A percentile compares a stretch with the other conserved stretches of the same genome.
Evolutionary conservation across 2,113 vertebrate species (phyloP).

Genomic region (Martes martes): DNA sequence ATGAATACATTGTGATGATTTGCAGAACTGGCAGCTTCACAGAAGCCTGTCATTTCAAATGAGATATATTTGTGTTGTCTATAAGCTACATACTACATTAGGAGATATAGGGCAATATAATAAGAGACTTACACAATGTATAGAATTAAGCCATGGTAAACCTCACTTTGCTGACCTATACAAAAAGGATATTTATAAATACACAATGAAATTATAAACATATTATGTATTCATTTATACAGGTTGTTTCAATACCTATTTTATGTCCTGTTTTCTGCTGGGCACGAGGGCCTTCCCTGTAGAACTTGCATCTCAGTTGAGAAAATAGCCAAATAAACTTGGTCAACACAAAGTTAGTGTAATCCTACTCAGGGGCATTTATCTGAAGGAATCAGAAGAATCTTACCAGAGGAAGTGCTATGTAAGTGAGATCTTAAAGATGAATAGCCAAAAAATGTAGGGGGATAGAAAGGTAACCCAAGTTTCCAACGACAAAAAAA

Average conservation of each 20-base stretch:
- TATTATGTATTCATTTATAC: neutral
- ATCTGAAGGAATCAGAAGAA: neutral
- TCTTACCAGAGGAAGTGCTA: neutral
- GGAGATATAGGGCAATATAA: neutral
- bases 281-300: neutral
- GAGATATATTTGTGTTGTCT: neutral
- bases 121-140: neutral
- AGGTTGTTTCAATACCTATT: neutral
- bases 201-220: neutral
- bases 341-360: neutral
- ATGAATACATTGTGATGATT: neutral
- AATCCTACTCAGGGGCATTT: neutral
- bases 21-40: neutral
- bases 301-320: neutral
- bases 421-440: neutral
- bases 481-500: neutral
- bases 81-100: neutral
- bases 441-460: neutral
- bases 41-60: neutral
- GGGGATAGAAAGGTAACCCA: neutral
- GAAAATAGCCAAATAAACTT: neutral
- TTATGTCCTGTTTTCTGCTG: neutral
- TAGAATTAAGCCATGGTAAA: neutral
- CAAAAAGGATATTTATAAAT: neutral
- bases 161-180: neutral